phyloP scores from a whole-genome alignment of 2,797 vertebrate genomes.

The Thripadectes ignobilis region DNA sequence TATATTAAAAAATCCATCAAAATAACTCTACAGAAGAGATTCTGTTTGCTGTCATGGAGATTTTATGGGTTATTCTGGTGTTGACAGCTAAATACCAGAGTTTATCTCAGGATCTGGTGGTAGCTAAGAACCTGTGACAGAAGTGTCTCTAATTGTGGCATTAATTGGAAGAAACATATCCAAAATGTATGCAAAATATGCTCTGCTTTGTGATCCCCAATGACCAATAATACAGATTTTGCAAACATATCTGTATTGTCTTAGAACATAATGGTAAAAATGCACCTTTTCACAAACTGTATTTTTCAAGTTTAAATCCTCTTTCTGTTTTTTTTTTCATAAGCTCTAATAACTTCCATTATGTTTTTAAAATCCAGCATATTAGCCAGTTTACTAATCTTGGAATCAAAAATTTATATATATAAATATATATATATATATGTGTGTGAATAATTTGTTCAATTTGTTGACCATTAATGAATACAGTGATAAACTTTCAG shows the following conservation, averaged over 20 bases:
- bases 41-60: neutral
- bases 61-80: neutral
- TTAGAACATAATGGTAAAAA: neutral
- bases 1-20: neutral
- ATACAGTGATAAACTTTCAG: neutral
- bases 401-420: neutral
- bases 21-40: neutral
- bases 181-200: neutral
- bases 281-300: fast-evolving
- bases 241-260: neutral
- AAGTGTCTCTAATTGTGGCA: neutral
- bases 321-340: neutral
- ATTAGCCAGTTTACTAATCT: neutral
- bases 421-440: neutral
- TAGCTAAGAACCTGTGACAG: neutral
- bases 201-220: neutral
- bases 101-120: neutral
- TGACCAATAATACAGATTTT: neutral
- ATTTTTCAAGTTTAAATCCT: neutral
- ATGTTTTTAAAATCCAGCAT: neutral
- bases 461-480: neutral
- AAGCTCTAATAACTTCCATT: neutral
- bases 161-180: neutral
- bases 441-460: neutral
- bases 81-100: neutral